Conservation (phyloP, 2,797 vertebrate species). For the Trachurus trachurus region DNA sequence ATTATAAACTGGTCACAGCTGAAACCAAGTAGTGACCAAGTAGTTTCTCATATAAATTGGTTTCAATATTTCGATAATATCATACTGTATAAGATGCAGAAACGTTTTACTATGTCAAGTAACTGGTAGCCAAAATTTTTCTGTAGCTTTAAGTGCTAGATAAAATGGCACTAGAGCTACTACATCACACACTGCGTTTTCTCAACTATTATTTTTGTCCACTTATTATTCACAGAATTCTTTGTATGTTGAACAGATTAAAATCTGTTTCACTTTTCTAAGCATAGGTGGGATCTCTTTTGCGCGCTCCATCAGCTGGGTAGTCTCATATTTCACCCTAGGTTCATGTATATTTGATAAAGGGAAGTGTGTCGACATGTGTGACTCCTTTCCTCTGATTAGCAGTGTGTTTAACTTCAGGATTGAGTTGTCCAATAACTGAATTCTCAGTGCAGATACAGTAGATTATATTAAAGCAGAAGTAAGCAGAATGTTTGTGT, state of each 20-base stretch:
- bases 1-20: not conserved
- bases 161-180: not conserved
- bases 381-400: slow-evolving; percentile 52
- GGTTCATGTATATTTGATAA: slow-evolving; percentile 73
- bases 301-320: slow-evolving; percentile 16
- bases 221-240: not conserved
- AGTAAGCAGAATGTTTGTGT: no score
- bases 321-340: slow-evolving; percentile 62
- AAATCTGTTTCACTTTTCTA: slow-evolving; percentile 48
- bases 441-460: not conserved
- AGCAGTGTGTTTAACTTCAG: slow-evolving; percentile 18
- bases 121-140: not conserved
- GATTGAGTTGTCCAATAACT: not conserved
- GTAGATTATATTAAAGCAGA: not conserved
- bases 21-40: not conserved
- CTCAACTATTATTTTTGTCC: not conserved
- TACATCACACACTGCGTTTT: not conserved
- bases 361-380: slow-evolving; percentile 29
- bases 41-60: not conserved
- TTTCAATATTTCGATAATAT: no score
- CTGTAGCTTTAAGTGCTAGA: not conserved
- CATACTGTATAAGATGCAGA: not conserved
- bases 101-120: not conserved
- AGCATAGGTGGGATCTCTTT: slow-evolving; percentile 29
- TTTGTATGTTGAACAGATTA: slow-evolving; percentile 15